Conservation (phyloP, 2,797 vertebrate species). For the Megaceryle alcyon region DNA sequence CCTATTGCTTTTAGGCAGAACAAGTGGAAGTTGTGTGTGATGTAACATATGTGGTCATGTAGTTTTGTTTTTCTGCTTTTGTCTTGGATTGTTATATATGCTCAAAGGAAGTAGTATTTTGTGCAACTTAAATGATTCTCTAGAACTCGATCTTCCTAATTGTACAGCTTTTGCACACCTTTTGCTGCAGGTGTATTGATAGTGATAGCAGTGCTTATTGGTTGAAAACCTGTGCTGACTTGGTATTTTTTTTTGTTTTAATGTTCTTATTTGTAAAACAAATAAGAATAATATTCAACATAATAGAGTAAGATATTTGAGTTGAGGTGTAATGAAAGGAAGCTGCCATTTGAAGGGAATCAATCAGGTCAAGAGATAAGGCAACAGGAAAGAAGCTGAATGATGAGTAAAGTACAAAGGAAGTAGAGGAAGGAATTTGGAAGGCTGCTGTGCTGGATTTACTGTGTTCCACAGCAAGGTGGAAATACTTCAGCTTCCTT, state of each 20-base stretch:
- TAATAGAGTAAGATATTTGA: not conserved
- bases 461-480: not conserved
- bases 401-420: not conserved
- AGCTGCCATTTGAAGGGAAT: not conserved
- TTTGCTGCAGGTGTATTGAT: not conserved
- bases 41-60: not conserved
- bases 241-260: not conserved
- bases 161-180: not conserved
- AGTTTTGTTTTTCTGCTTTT: conserved; percentile 24
- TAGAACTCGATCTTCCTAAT: not conserved
- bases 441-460: conserved; percentile 20
- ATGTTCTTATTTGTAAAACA: not conserved
- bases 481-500: conserved; percentile 39
- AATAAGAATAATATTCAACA: not conserved
- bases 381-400: not conserved
- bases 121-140: not conserved
- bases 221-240: not conserved
- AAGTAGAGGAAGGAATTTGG: not conserved
- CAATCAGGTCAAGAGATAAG: not conserved
- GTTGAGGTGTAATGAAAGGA: not conserved
- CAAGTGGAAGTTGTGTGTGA: not conserved
- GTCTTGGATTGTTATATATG: not conserved
- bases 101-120: conserved; percentile 10
- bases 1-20: not conserved
- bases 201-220: not conserved